These are phyloP conservation scores for Poeciliopsis retropinna DNA, from an alignment of 2,113 vertebrate genomes.

Conservation along the genomic window DNA sequence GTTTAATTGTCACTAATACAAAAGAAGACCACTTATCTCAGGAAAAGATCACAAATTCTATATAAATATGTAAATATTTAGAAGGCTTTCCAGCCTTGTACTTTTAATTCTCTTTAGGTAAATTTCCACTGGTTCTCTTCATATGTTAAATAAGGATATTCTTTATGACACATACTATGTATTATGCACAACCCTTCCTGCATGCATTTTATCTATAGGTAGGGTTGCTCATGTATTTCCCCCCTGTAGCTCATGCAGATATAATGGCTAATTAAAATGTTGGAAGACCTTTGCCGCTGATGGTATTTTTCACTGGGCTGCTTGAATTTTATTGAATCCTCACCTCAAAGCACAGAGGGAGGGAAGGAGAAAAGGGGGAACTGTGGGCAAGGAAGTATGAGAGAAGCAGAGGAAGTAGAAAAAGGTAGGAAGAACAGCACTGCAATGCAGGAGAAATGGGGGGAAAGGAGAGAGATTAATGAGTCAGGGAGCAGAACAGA, in stretches of 20 bases:
- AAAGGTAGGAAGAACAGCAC: slow-evolving; percentile 4
- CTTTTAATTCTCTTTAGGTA: background rate
- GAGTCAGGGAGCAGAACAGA: background rate
- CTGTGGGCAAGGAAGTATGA: background rate
- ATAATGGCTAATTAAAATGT: slow-evolving; percentile 68
- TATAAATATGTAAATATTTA: background rate
- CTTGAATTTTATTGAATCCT: slow-evolving; percentile 58
- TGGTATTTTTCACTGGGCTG: slow-evolving; percentile 43
- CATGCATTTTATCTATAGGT: slow-evolving; percentile 14
- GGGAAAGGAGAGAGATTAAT: background rate
- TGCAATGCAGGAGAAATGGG: background rate
- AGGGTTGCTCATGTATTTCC: slow-evolving; percentile 29
- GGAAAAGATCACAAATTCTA: background rate
- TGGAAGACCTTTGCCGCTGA: slow-evolving; percentile 31
- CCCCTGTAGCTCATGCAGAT: slow-evolving; percentile 45
- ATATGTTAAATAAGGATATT: background rate
- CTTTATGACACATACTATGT: background rate
- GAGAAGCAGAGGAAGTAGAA: slow-evolving; percentile 4
- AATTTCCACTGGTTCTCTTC: background rate
- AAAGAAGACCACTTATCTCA: too few relatives aligned
- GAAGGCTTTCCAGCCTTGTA: background rate
- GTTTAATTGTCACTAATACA: too few relatives aligned
- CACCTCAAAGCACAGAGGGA: slow-evolving; percentile 41
- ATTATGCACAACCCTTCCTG: background rate
- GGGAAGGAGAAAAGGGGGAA: background rate